phyloP scores from a whole-genome alignment of 2,113 vertebrate genomes.

The Eudyptes chrysolophus region DNA sequence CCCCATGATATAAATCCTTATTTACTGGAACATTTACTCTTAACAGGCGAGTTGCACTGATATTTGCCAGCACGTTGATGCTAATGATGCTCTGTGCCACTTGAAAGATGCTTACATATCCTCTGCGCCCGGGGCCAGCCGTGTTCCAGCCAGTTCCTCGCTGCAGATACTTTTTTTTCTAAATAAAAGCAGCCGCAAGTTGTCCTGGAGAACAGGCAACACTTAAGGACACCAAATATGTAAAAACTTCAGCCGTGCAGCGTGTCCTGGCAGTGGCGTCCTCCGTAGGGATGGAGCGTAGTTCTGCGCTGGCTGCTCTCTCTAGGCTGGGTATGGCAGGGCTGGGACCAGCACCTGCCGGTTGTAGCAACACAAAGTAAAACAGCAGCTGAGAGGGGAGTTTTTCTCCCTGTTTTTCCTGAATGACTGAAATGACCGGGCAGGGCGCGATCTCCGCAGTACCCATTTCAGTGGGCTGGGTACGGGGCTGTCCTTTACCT shows the following conservation, averaged over 20 bases:
- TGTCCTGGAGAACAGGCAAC: not conserved
- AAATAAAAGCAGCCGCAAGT: not conserved
- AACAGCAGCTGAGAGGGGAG: not conserved
- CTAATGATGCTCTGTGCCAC: not conserved
- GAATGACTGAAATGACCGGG: not conserved
- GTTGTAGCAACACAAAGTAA: not conserved
- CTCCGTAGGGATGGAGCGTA: rapidly evolving
- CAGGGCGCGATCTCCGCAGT: not conserved
- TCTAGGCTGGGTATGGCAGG: not conserved
- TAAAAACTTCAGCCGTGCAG: not conserved
- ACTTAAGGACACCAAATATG: not conserved
- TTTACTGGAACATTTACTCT: not conserved
- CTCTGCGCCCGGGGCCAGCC: not conserved
- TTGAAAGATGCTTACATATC: not conserved
- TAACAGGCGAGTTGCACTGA: not conserved
- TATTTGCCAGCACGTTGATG: not conserved
- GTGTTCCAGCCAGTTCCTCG: not conserved
- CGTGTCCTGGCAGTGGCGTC: not conserved
- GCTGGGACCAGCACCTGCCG: not conserved
- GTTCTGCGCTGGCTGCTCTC: not conserved
- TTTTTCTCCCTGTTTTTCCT: not conserved
- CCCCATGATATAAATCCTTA: not conserved
- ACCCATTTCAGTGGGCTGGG: not conserved
- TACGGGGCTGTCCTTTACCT: not conserved
- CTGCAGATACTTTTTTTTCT: not conserved